Evolutionary conservation across 2,797 vertebrate species (phyloP), one percentile per base, ranked within the genome.

Genomic region (Choloepus didactylus): DNA sequence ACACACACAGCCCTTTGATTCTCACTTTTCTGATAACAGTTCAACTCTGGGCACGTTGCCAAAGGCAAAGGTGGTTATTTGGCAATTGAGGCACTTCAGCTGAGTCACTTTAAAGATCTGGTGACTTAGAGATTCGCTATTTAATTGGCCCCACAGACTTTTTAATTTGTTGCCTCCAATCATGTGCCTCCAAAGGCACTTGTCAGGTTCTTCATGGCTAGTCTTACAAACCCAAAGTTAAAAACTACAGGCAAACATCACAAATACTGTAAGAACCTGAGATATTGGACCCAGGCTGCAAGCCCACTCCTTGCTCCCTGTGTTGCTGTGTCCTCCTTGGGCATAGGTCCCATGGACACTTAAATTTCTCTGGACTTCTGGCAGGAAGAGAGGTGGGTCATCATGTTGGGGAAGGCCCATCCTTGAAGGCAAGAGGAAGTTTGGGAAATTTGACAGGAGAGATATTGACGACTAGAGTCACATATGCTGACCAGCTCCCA

Each of bases 151-250:
- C 25, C 35, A 76, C 38, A 60, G 15, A 35, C 31, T 27, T 91
- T 54, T 59, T 87, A 80, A 93, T 81, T 90, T 66, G 3, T 5
- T 23, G 0, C 10, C 49, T 31, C 67, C 23, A 69, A 95, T 92
- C 16, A 56, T 56, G 18, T 56, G 54, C 54, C 18, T 56, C 18
- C 54, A 56, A 54, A 56, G 54, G 19, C 16, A 88, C 81, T 75
- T 15, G 14, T 93, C n/a, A 15, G 29, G 51, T 64, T 87, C 62
- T 49, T 11, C 9, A 59, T 35, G 19, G 5, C 19, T 85, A 10
- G 60, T 92, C 73, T 87, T 44, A 84, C 7, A 64, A 89, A 91
- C 67, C 83, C 31, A 38, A 86, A 69, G 89, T 83, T 38, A 51
- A 54, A 49, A 64, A 96, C 80, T 66, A 51, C 21, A 73, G 31